phyloP scores from a whole-genome alignment of 2,113 vertebrate genomes.

The Oenanthe oenanthe region DNA sequence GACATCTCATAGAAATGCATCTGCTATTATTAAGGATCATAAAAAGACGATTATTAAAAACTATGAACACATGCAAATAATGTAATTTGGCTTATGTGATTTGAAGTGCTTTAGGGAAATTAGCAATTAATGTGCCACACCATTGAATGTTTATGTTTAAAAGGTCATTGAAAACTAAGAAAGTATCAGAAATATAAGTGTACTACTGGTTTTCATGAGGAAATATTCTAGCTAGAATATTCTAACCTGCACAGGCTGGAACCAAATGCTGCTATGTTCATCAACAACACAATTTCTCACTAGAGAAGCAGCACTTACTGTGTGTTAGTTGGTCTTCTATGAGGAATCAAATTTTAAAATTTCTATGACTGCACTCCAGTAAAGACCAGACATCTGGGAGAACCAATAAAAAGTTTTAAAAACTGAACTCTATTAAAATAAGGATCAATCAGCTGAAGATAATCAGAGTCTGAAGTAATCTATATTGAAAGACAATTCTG shows the following conservation, averaged over 20 bases:
- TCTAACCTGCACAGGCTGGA: neutral
- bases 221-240: too few species aligned
- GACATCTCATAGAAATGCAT: neutral
- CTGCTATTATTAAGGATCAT: neutral
- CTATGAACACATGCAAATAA: neutral
- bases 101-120: neutral
- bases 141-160: neutral
- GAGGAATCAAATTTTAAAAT: neutral
- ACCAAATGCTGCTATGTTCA: neutral
- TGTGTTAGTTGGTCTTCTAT: neutral
- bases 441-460: neutral
- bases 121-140: neutral
- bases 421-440: neutral
- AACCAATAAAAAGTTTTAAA: neutral
- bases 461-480: neutral
- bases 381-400: neutral
- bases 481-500: neutral
- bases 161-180: neutral
- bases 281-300: neutral
- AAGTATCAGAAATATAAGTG: neutral
- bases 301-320: neutral
- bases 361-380: neutral
- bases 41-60: neutral
- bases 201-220: neutral
- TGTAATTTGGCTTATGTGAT: neutral